These are phyloP conservation scores for Daboia siamensis DNA, from an alignment of 2,113 vertebrate species.

Conservation along the genomic window DNA sequence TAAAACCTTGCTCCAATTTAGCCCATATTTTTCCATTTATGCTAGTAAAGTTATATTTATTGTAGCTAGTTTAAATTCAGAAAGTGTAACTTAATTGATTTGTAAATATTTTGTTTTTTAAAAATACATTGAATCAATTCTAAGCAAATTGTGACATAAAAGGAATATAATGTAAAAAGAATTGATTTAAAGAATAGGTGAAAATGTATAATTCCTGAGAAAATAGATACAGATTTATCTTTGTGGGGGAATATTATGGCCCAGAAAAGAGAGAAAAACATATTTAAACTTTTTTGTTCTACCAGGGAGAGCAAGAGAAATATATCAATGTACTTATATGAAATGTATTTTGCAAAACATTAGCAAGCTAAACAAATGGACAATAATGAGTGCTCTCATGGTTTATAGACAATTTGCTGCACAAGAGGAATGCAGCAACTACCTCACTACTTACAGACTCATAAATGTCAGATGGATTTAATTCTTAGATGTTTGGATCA, in stretches of 20 bases:
- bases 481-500: neutral
- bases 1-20: neutral
- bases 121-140: neutral
- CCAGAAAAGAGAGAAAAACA: neutral
- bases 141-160: neutral
- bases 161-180: neutral
- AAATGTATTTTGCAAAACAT: neutral
- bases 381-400: slow-evolving; percentile 7
- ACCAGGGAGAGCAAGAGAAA: neutral
- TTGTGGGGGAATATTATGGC: neutral
- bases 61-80: neutral
- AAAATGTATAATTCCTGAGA: neutral
- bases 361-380: neutral
- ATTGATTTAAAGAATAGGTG: neutral
- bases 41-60: neutral
- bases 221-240: neutral
- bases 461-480: neutral
- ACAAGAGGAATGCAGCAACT: neutral
- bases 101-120: neutral
- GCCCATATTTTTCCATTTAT: neutral
- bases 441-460: neutral
- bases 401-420: neutral
- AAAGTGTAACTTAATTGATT: slow-evolving; percentile 1
- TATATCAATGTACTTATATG: neutral
- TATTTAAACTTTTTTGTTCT: neutral